Evolutionary conservation across 2,888 invertebrate species (phyloP), one percentile per base, ranked within the genome.

Genomic region (Exocentrus adspersus): DNA sequence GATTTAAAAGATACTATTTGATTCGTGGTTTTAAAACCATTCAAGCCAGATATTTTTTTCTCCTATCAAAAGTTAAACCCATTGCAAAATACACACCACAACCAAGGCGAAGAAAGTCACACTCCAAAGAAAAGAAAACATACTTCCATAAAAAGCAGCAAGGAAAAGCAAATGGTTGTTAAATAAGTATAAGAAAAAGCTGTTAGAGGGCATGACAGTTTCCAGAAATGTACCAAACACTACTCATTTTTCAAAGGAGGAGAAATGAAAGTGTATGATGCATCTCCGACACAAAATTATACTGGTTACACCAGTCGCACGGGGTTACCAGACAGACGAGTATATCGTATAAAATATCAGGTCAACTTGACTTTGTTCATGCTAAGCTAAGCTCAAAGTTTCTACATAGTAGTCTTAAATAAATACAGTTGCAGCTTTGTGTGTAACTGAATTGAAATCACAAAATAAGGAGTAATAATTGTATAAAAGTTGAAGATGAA

Each of bases 271-370:
- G 78, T 74, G 69, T 72, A 66, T 74, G 73, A 76, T 77, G 70
- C 74, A 79, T 71, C 75, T 79, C 75, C 76, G 72, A 19, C 32
- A 48, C 57, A 67, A 72, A 66, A 48, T 20, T 30, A n/a, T 45
- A 48, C 37, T 67, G 67, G 64, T 60, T 70, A 78, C 78, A 77
- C 79, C 82, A 81, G 73, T 78, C 79, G 80, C 79, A 82, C 82
- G 81, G 83, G 75, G 75, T 78, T 79, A 78, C 81, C 81, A 79
- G 83, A 82, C 82, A 84, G 83, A 83, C 81, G 83, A 83, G 80
- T 75, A 48, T 46, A 48, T n/a, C 56, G 62, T 68, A 67, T n/a
- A n/a, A n/a, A 58, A 50, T 64, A 59, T 51, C 43, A 75, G 71
- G 74, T 73, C 77, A 80, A 79, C 77, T 79, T 78, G 78, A 79